Conservation (phyloP, 2,888 invertebrate species). For the Conus canariensis region DNA sequence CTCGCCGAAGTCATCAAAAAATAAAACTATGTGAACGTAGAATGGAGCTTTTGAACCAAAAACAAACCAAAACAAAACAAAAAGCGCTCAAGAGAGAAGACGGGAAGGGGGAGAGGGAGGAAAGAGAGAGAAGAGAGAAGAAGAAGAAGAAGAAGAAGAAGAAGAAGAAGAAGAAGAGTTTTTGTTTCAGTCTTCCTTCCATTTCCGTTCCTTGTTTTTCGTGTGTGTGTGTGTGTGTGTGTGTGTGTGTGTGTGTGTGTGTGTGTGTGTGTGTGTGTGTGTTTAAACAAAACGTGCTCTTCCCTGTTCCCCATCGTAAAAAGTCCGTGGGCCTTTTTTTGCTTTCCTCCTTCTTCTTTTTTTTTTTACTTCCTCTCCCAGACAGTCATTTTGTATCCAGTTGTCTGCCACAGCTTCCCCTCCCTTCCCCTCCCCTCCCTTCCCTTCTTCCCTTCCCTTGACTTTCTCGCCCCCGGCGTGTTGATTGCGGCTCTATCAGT, state of each 20-base stretch:
- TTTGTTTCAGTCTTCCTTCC: background rate
- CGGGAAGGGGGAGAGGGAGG: background rate
- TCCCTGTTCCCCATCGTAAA: no score
- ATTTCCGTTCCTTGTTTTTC: background rate
- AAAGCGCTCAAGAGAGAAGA: background rate
- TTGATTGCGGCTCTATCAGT: conserved; percentile 15
- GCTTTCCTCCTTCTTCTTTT: background rate
- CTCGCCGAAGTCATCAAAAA: background rate
- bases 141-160: background rate
- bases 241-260: no score
- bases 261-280: no score
- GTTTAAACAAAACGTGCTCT: no score
- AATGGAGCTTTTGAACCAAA: background rate
- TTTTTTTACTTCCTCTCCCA: background rate
- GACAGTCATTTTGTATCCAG: conserved; percentile 8
- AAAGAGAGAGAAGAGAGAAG: background rate
- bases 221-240: no score
- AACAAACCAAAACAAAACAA: background rate
- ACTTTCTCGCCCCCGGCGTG: background rate
- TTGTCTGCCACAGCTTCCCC: background rate
- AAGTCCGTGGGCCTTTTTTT: background rate
- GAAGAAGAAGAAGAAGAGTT: background rate
- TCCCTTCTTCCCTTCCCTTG: background rate
- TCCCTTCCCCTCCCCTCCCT: background rate
- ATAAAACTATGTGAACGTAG: background rate